A percentile compares a stretch with the other conserved stretches of the same genome.
Evolutionary conservation across 1,140 invertebrate species (phyloP).

Genomic region (Papilio machaon): DNA sequence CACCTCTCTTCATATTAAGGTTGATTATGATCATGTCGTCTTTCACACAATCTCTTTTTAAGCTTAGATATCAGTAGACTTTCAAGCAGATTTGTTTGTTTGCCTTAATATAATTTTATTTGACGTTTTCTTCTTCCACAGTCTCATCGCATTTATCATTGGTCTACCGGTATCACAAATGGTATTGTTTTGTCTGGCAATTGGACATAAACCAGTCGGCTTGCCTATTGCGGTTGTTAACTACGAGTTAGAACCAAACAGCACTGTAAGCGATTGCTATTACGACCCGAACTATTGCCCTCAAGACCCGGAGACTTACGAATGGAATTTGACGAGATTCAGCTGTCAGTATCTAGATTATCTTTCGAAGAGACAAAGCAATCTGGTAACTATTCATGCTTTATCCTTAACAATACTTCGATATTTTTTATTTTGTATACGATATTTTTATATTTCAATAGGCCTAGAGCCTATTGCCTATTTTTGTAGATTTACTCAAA

Average conservation of each 20-base stretch:
- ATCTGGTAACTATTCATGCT: constrained; percentile 81
- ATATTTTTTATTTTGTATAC: too few species aligned
- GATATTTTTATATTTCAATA: too few species aligned
- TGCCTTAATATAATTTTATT: neutral
- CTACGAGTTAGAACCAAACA: constrained; percentile 84
- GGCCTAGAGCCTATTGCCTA: too few species aligned
- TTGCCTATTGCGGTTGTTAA: constrained; percentile 94
- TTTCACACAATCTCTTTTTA: too few species aligned
- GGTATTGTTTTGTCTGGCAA: constrained; percentile 96
- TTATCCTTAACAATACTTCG: neutral
- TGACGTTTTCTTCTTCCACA: constrained; percentile 67
- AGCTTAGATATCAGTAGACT: too few species aligned
- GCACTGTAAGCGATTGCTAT: constrained; percentile 78
- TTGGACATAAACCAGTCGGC: constrained; percentile 93
- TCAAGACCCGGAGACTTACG: constrained; percentile 62
- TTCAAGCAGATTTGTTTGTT: too few species aligned
- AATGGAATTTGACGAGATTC: constrained; percentile 84
- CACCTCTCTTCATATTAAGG: too few species aligned
- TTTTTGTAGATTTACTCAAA: too few species aligned
- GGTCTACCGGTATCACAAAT: constrained; percentile 96
- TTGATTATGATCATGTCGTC: too few species aligned
- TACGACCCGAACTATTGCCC: constrained; percentile 82
- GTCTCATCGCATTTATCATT: constrained; percentile 94
- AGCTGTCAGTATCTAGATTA: constrained; percentile 90
- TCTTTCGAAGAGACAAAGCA: constrained; percentile 84